Evolutionary conservation across 2,797 vertebrate species (phyloP), one percentile per base, ranked within the genome.

Genomic region (Xenentodon cancila): DNA sequence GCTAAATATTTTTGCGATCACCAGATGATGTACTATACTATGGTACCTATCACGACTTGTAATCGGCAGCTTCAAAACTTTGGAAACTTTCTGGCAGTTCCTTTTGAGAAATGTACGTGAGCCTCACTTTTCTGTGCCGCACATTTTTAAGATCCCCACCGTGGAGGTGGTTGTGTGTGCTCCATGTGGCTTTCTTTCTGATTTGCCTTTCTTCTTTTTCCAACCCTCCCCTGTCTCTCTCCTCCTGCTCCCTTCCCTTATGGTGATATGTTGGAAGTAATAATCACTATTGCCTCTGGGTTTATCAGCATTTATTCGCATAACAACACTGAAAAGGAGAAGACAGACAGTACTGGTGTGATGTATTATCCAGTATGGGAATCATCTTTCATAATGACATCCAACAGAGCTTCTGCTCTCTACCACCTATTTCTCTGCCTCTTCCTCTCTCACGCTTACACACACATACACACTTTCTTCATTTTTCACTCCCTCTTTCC

Each of bases 341-440:
- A 88, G 90, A 85, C 90, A 91, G 89, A 89, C 89, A 91, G 71
- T 77, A 62, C 76, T 69, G 81, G 80, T 89, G 87, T 94, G 92
- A 93, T 93, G 90, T 90, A 93, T 92, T 90, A 90, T 93, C 91
- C 90, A 86, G 88, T 75, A 59, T 59, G 75, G 79, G 90, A 91
- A 86, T 93, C 92, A 93, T 94, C 92, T 93, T 94, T 94, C 93
- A 94, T 92, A 81, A 90, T 93, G 92, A 93, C 92, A 92, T 91
- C 91, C 86, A 91, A 86, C 91, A 89, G 90, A 90, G 92, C 86
- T 92, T 88, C 85, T 83, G 87, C 86, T 87, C 87, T 60, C 70
- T 63, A 49, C 70, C 68, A 73, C 64, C 80, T 73, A 62, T 74
- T 71, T 73, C 66, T 48, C 59, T 47, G n/a, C 43, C 42, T 43